Percentiles rank a stretch among this genome's conserved stretches.
Evolutionary conservation across 2,888 invertebrate species (phyloP).

Genomic region (Corbicula japonica): DNA sequence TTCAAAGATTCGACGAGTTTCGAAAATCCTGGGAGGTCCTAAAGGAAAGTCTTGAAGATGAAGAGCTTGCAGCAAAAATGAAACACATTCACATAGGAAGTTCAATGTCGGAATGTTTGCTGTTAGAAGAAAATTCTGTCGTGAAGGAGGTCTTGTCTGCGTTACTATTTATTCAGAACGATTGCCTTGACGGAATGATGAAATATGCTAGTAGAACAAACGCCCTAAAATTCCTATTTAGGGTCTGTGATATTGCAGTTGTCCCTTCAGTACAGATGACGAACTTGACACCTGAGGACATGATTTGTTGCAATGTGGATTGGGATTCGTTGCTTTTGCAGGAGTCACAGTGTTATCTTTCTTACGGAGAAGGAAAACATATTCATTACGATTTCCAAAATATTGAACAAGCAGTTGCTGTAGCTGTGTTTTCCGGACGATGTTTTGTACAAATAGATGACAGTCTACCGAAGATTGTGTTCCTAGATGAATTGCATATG

Average conservation of each 20-base stretch:
- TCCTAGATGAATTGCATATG: conserved; percentile 65
- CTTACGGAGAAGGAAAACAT: conserved; percentile 47
- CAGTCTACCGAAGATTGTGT: conserved; percentile 51
- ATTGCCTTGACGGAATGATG: conserved; percentile 46
- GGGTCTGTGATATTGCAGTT: conserved; percentile 1
- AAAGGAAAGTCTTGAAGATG: neutral
- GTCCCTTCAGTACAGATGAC: conserved; percentile 31
- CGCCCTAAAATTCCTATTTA: conserved; percentile 40
- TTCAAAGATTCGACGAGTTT: conserved; percentile 9
- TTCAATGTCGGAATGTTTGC: conserved; percentile 51
- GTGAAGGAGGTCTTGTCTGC: conserved; percentile 36
- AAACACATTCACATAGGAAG: conserved; percentile 7
- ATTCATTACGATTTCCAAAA: conserved; percentile 54
- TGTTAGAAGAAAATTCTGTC: conserved; percentile 32
- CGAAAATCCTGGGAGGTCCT: conserved; percentile 17
- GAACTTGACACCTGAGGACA: conserved; percentile 25
- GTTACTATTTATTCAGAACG: conserved; percentile 59
- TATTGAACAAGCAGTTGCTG: conserved; percentile 56
- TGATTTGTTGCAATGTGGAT: neutral
- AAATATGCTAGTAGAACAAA: neutral
- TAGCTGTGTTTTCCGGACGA: conserved; percentile 46
- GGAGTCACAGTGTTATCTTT: conserved; percentile 56
- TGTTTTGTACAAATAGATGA: conserved; percentile 30
- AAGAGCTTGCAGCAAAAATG: neutral
- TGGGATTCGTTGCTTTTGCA: conserved; percentile 43